Percentiles rank a stretch among this genome's conserved stretches.
Conservation (phyloP, 2,888 invertebrate genomes). For the Sinotaia quadrata region DNA sequence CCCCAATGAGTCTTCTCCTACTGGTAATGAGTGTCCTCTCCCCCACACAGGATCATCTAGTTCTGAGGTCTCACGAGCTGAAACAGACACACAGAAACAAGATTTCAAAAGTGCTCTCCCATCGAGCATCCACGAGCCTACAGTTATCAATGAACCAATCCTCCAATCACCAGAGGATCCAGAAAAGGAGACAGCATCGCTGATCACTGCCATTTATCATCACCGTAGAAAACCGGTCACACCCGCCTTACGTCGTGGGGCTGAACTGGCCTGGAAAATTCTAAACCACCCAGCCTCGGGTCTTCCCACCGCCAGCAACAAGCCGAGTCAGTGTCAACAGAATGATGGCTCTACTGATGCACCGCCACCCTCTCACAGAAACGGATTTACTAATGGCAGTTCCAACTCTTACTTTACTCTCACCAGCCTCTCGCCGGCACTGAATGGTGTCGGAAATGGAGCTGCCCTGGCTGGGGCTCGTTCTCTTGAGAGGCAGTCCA, state of each 20-base stretch:
- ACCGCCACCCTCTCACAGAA: not conserved
- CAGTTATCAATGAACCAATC: too few relatives aligned
- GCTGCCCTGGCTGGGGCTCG: not conserved
- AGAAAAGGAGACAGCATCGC: not conserved
- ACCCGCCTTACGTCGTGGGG: constrained; percentile 51
- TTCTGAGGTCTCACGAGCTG: too few relatives aligned
- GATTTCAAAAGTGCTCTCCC: too few relatives aligned
- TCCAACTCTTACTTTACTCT: not conserved
- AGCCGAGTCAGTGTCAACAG: not conserved
- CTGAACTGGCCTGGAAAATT: constrained; percentile 60
- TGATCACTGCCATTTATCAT: constrained; percentile 36
- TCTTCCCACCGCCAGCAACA: not conserved
- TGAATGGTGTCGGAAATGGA: not conserved
- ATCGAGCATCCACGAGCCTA: too few relatives aligned
- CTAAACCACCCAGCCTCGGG: constrained; percentile 43
- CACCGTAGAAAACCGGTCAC: constrained; percentile 45
- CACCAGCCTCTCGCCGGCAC: too few relatives aligned
- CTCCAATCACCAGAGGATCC: too few relatives aligned
- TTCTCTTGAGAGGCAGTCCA: not conserved
- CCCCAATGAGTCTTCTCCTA: constrained; percentile 8
- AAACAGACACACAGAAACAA: too few relatives aligned
- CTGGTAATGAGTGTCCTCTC: too few relatives aligned
- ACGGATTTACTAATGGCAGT: constrained; percentile 1
- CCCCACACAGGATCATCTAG: too few relatives aligned
- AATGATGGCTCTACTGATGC: not conserved